Base-by-base conservation (phyloP, 2,888 invertebrate species). In the Noctua fimbriata region DNA sequence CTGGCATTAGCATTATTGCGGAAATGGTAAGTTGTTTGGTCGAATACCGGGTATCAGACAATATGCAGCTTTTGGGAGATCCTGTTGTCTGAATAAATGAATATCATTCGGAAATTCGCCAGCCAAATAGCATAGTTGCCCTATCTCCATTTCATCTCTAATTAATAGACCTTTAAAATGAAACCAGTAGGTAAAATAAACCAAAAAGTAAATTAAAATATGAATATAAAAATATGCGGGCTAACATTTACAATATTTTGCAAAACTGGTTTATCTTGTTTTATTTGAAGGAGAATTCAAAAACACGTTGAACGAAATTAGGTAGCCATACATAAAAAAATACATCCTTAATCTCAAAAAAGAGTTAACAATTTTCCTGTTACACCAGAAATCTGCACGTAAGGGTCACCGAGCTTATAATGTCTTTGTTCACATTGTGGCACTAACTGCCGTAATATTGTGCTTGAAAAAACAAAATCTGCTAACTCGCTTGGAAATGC, bases 221-320 rank as follows among this genome's bases (percentile, higher is more conserved):
- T 55, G 18, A 16, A 73, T 44, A 12, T 73, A 75, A 73, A 5
- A 73, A 47, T 49, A 41, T 71, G 52, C 28, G 41, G 41, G 28
- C 10, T 41, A 21, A 71, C 49, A 70, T 49, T 21, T 28, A 52
- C 14, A 71, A 72, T 24, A 41, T 32, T 44, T 28, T 24, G 28
- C 36, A 44, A n/a, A 67, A 67, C 67, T 67, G n/a, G 67, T 67
- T 41, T 44, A n/a, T 16, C 66, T 44, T 7, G 41, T 67, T 67
- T 44, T 67, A 67, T 67, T 67, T 67, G 16, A 65, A 36, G 36
- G 10, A 65, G 32, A 16, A 65, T 36, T 65, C 21, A 65, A 36
- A 65, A 65, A 65, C 65, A 32, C 12, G 36, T 65, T 36, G 10
- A 36, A 12, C 36, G 36, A 21, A 65, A 21, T 36, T 65, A 36